Evolutionary conservation across 2,113 vertebrate genomes (phyloP), one percentile per base, ranked within the genome.

Genomic region (Scomber scombrus): DNA sequence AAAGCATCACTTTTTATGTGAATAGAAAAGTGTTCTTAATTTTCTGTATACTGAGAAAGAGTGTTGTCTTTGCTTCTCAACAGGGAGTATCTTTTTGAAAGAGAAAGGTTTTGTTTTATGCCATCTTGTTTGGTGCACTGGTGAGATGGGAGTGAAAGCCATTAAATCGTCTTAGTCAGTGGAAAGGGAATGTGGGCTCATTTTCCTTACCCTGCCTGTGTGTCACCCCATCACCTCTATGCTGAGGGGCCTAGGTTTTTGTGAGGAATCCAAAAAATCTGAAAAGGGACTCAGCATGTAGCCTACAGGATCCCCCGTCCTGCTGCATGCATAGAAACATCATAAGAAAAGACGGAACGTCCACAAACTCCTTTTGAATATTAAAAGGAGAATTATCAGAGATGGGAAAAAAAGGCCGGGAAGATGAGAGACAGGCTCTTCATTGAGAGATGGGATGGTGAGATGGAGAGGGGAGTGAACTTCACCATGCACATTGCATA

Each of bases 91-190:
- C 85, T 89, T 90, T 91, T 88, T 60, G 21, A 23, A 16, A 26
- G 34, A 79, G 81, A 78, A 85, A 60, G 63, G 85, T 90, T 94
- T 94, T 93, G 91, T 93, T 92, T 93, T 85, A 86, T 81, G 60
- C 80, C 23, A 54, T 89, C 85, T 86, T 89, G 88, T 93, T 95
- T 90, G 88, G 66, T 85, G 78, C 23, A 47, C 80, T 88, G 77
- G 87, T 29, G 61, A 77, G 68, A 86, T 78, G 64, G 79, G 85
- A 92, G 90, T 93, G 88, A 93, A 89, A 93, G 90, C 85, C 91
- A 86, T 94, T 93, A 92, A 94, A 94, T 88, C 90, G 92, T 89
- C 85, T 91, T 92, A 91, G 89, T 89, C 75, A 55, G 78, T 64
- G 78, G 72, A 89, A 91, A 72, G 80, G 76, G 85, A 88, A 89